phyloP scores from a whole-genome alignment of 1,140 invertebrate genomes.

The Neodiprion fabricii region DNA sequence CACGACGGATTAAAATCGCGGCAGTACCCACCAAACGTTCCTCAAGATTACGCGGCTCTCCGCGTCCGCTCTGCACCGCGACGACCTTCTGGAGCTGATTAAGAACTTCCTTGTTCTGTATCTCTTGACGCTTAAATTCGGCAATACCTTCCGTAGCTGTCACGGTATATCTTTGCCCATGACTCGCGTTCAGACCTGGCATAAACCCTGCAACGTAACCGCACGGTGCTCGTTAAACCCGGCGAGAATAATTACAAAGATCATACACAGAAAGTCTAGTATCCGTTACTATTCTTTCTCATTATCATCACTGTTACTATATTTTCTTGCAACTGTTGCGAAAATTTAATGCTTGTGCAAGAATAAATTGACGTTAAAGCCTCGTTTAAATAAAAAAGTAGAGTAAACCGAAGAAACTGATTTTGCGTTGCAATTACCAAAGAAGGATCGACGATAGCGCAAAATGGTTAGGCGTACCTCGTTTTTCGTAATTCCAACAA shows the following conservation, averaged over 20 bases:
- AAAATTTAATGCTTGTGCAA: no score
- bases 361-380: no score
- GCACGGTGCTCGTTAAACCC: neutral
- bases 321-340: no score
- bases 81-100: slow-evolving; percentile 63
- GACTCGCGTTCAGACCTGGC: slow-evolving; percentile 66
- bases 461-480: no score
- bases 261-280: neutral
- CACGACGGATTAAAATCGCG: no score
- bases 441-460: no score
- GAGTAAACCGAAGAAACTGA: no score
- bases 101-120: slow-evolving; percentile 61
- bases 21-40: slow-evolving; percentile 64
- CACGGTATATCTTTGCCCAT: slow-evolving; percentile 71
- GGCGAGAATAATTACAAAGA: neutral
- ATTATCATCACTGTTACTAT: no score
- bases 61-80: slow-evolving; percentile 64
- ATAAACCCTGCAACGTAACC: slow-evolving; percentile 64
- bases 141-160: slow-evolving; percentile 72
- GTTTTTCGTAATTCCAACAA: no score
- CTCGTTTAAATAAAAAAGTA: no score
- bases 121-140: slow-evolving; percentile 69
- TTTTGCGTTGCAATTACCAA: no score
- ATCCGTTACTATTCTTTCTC: no score
- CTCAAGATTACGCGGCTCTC: slow-evolving; percentile 64